A percentile compares a stretch with the other conserved stretches of the same genome.
Evolutionary conservation across 2,113 vertebrate genomes (phyloP).

Genomic region (Erinaceus europaeus): DNA sequence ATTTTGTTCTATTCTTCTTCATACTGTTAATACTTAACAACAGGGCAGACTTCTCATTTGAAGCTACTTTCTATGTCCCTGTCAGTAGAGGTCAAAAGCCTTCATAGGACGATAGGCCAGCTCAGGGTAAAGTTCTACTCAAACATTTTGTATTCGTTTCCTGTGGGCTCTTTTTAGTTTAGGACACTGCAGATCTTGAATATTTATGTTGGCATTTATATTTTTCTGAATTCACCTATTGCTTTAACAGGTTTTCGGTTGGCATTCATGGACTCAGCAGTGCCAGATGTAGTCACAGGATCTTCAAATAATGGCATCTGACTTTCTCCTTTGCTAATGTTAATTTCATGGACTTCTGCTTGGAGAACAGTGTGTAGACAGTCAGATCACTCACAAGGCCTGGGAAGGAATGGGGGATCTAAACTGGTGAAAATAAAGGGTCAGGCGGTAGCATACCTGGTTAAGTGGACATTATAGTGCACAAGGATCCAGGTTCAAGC

Average conservation of each 20-base stretch:
- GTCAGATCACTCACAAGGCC: background rate
- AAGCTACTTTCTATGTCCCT: background rate
- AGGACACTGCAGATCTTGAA: background rate
- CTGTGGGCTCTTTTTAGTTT: background rate
- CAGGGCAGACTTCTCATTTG: background rate
- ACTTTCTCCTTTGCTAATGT: background rate
- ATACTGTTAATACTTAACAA: background rate
- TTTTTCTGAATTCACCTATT: background rate
- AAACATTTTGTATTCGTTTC: conserved; percentile 1
- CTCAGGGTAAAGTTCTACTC: background rate
- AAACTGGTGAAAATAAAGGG: too few relatives aligned
- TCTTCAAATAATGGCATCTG: background rate
- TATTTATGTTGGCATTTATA: background rate
- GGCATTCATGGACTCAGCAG: background rate
- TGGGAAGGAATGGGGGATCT: fast-evolving
- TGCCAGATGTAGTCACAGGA: background rate
- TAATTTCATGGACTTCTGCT: background rate
- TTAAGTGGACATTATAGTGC: too few relatives aligned
- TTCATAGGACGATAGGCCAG: background rate
- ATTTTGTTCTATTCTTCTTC: background rate
- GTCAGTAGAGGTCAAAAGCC: background rate
- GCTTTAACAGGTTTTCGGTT: background rate
- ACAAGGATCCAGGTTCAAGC: too few relatives aligned
- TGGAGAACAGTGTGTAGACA: background rate
- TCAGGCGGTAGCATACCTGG: too few relatives aligned